phyloP scores from a whole-genome alignment of 1,140 invertebrate genomes.

The Ceratosolen fusciceps region DNA sequence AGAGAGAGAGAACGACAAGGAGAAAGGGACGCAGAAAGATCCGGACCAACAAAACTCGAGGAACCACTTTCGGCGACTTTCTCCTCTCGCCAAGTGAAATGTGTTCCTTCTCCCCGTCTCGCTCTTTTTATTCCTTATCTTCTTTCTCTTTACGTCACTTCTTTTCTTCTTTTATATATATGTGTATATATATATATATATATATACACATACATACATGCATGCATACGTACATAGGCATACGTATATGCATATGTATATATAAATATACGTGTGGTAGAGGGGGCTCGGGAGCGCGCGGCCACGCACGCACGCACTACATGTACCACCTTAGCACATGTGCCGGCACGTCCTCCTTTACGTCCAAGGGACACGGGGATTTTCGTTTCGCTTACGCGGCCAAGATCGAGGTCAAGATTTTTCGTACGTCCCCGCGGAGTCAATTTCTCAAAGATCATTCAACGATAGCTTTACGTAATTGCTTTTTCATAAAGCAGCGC shows the following conservation, averaged over 20 bases:
- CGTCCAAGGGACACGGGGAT: background rate
- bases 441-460: background rate
- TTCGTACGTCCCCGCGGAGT: background rate
- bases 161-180: constrained; percentile 15
- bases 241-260: background rate
- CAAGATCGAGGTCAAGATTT: constrained; percentile 12
- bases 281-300: no score
- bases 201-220: background rate
- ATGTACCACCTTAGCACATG: background rate
- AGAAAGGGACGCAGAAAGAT: constrained; percentile 34
- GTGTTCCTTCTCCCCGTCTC: background rate
- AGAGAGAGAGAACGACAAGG: constrained; percentile 29
- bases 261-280: background rate
- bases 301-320: background rate
- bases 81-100: constrained; percentile 42
- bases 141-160: background rate
- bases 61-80: constrained; percentile 51
- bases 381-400: constrained; percentile 7
- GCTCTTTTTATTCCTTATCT: background rate
- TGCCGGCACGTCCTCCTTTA: background rate
- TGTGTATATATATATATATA: background rate
- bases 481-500: background rate
- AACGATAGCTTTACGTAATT: background rate
- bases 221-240: background rate
- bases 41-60: constrained; percentile 44